Percentiles rank a stretch among this genome's conserved stretches.
These are phyloP conservation scores for Falco biarmicus DNA, from an alignment of 2,797 vertebrate genomes.

Conservation along the genomic window DNA sequence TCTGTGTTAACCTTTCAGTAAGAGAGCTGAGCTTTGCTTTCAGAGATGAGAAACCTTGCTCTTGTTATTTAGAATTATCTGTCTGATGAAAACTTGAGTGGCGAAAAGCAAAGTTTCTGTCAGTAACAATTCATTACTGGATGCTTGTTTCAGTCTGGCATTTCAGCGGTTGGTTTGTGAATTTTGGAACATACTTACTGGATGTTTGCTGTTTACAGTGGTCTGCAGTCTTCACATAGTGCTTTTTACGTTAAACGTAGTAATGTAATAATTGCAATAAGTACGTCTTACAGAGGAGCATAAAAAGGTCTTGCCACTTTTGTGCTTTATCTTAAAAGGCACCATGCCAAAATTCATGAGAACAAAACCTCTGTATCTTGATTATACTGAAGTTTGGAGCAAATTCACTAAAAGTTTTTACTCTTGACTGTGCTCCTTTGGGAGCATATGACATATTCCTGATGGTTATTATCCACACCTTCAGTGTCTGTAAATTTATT, in stretches of 20 bases:
- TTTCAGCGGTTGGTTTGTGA: background rate
- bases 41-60: background rate
- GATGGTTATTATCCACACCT: background rate
- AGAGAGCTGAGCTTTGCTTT: background rate
- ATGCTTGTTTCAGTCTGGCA: background rate
- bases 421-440: background rate
- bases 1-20: background rate
- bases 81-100: background rate
- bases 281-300: background rate
- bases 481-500: background rate
- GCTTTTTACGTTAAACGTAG: background rate
- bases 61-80: background rate
- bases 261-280: background rate
- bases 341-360: background rate
- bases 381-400: background rate
- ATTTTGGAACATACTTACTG: background rate
- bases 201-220: background rate
- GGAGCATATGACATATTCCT: background rate
- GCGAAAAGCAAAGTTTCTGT: background rate
- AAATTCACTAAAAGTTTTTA: background rate
- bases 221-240: background rate
- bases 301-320: background rate
- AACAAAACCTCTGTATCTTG: background rate
- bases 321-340: background rate
- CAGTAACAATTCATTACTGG: background rate